Evolutionary conservation across 2,888 invertebrate species (phyloP).

Genomic region (Harpalus rubripes): DNA sequence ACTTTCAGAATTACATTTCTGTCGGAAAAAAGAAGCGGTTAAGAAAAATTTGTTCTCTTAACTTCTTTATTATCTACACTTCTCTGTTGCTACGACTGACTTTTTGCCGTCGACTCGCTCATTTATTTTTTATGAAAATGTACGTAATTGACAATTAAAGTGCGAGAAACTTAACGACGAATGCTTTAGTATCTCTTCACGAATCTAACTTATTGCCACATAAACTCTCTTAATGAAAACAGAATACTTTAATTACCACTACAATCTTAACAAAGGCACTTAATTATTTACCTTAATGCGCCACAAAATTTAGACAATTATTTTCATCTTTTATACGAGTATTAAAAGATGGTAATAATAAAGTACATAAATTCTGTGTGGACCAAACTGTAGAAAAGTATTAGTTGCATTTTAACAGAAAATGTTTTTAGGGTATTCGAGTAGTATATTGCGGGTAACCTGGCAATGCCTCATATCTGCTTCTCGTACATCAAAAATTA

Average conservation of each 20-base stretch:
- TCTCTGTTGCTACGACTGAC: constrained; percentile 36
- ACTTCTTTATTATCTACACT: constrained; percentile 45
- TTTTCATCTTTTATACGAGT: too few relatives aligned
- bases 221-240: constrained; percentile 28
- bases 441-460: too few relatives aligned
- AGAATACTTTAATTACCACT: background rate
- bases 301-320: too few relatives aligned
- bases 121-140: constrained; percentile 53
- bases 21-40: constrained; percentile 33
- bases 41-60: constrained; percentile 49
- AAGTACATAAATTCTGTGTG: too few relatives aligned
- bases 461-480: too few relatives aligned
- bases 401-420: too few relatives aligned
- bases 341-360: too few relatives aligned
- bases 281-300: background rate
- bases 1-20: constrained; percentile 49
- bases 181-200: background rate
- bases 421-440: too few relatives aligned
- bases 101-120: constrained; percentile 23
- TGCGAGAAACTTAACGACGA: constrained; percentile 16
- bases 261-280: background rate
- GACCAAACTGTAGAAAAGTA: too few relatives aligned
- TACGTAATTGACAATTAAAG: constrained; percentile 49
- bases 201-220: constrained; percentile 26
- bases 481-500: too few relatives aligned